Conservation (phyloP, 2,113 vertebrate species). For the Cnemophilus loriae region DNA sequence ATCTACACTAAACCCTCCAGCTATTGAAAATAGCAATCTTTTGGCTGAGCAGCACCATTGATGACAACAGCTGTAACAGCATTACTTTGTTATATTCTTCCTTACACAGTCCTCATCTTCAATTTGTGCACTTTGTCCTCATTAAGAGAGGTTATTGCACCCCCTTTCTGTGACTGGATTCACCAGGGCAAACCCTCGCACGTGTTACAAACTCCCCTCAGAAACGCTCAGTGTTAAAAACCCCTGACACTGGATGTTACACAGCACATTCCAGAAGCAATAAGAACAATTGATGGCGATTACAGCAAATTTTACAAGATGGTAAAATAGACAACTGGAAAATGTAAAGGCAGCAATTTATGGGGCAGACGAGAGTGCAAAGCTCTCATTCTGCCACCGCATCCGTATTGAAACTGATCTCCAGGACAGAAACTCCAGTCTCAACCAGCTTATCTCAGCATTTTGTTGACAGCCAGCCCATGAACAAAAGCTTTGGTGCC, state of each 20-base stretch:
- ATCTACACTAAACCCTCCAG: background rate
- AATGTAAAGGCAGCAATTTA: constrained; percentile 17
- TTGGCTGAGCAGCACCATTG: background rate
- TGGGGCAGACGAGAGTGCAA: background rate
- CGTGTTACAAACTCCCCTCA: background rate
- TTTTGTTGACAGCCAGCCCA: constrained; percentile 19
- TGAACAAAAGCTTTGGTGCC: constrained; percentile 4
- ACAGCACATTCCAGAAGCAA: background rate
- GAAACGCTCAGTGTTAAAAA: background rate
- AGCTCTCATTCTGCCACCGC: background rate
- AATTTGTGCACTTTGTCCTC: background rate
- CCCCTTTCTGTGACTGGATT: background rate
- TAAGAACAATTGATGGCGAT: background rate
- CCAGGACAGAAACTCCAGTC: background rate
- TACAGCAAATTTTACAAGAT: background rate
- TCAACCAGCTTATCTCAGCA: constrained; percentile 30
- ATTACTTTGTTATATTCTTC: background rate
- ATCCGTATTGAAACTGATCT: background rate
- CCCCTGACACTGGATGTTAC: background rate
- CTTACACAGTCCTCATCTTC: background rate
- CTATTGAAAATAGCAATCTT: background rate
- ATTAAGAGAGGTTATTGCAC: background rate
- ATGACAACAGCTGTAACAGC: background rate
- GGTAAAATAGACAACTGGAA: background rate
- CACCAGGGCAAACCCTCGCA: background rate